Evolutionary conservation across 30 jellyfish, hydroid and myxozoan genomes (phyloP).

Genomic region (Turritopsis rubra): DNA sequence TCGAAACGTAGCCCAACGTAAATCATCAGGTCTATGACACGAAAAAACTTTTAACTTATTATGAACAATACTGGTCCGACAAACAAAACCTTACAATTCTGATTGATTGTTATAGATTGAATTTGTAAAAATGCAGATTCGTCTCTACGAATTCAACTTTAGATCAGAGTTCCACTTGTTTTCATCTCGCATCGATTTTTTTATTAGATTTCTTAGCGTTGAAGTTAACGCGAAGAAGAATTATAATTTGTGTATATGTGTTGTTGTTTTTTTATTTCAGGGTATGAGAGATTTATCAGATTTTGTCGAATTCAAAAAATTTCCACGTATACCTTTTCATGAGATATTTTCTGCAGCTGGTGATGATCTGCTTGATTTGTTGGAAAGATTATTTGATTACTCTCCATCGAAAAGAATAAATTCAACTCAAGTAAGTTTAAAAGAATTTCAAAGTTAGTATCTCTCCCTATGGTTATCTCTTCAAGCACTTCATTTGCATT

Average conservation of each 20-base stretch:
- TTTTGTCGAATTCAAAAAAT: constrained; percentile 72
- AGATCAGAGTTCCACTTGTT: neutral
- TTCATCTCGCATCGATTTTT: neutral
- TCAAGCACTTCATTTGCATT: too few relatives aligned
- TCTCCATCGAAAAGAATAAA: constrained; percentile 79
- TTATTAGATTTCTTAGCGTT: neutral
- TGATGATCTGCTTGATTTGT: constrained; percentile 83
- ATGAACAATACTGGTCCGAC: too few relatives aligned
- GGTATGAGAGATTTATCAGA: constrained; percentile 88
- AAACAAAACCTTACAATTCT: too few relatives aligned
- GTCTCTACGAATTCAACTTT: too few relatives aligned
- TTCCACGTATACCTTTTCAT: constrained; percentile 84
- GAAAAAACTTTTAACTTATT: too few relatives aligned
- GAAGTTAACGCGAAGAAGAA: neutral
- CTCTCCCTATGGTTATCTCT: too few relatives aligned
- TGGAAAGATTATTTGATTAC: constrained; percentile 50
- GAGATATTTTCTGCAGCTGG: constrained; percentile 99
- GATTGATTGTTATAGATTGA: too few relatives aligned
- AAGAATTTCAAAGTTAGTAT: neutral
- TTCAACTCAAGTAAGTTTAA: constrained; percentile 73
- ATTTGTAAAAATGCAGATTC: too few relatives aligned
- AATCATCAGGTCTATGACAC: too few relatives aligned
- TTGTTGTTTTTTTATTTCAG: constrained; percentile 33
- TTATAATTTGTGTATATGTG: neutral
- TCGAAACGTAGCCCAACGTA: too few relatives aligned